phyloP scores from a whole-genome alignment of 2,888 invertebrate species.

The Drosophila picticornis region DNA sequence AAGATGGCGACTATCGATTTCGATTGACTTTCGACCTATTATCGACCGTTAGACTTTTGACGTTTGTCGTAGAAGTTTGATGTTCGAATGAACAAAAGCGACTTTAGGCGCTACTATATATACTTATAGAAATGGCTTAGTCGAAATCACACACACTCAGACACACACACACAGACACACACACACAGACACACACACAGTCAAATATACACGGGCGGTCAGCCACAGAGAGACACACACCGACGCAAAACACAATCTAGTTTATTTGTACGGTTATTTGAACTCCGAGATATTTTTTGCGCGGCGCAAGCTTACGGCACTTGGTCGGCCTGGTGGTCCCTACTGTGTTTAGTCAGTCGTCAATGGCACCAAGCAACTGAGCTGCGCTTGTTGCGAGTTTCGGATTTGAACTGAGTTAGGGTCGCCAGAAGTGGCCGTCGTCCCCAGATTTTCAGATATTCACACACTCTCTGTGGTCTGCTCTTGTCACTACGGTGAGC shows the following conservation, averaged over 20 bases:
- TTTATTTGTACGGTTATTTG: conserved; percentile 72
- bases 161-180: conserved; percentile 19
- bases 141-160: conserved; percentile 33
- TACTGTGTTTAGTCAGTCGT: conserved; percentile 46
- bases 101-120: conserved; percentile 75
- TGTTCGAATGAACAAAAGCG: conserved; percentile 69
- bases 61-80: conserved; percentile 54
- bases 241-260: conserved; percentile 67
- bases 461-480: conserved; percentile 31
- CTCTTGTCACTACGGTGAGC: conserved; percentile 37
- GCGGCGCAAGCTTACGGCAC: conserved; percentile 47
- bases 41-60: conserved; percentile 38
- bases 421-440: conserved; percentile 36
- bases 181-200: conserved; percentile 25
- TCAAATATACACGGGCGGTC: conserved; percentile 12
- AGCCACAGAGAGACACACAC: conserved; percentile 26
- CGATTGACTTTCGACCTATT: conserved; percentile 13
- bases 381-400: conserved; percentile 63
- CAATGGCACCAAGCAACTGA: conserved; percentile 60
- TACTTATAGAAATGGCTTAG: conserved; percentile 63
- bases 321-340: conserved; percentile 38
- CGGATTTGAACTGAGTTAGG: conserved; percentile 61
- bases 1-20: conserved; percentile 14
- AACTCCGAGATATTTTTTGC: conserved; percentile 67
- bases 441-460: conserved; percentile 32